Percentiles rank a stretch among this genome's conserved stretches.
Evolutionary conservation across 2,888 invertebrate species (phyloP).

Genomic region (Ormyrus nitidulus): DNA sequence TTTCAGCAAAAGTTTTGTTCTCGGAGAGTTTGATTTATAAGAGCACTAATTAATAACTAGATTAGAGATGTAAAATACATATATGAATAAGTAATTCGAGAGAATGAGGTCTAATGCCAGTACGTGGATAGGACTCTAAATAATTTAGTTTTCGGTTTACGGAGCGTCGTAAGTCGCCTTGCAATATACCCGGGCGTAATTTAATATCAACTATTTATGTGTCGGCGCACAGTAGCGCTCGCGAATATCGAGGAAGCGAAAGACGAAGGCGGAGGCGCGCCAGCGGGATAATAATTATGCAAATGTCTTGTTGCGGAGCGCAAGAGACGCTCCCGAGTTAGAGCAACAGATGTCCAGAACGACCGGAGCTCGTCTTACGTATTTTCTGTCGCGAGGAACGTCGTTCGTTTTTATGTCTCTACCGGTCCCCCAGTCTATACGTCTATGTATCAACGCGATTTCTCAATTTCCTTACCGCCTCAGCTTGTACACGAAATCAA

Average conservation of each 20-base stretch:
- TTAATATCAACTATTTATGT: constrained; percentile 56
- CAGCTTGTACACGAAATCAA: background rate
- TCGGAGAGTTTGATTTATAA: no score
- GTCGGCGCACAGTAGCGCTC: constrained; percentile 26
- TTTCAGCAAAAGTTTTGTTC: no score
- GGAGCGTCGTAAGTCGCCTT: background rate
- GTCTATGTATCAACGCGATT: constrained; percentile 6
- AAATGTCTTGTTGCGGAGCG: constrained; percentile 71
- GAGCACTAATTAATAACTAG: no score
- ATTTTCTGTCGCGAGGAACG: constrained; percentile 27
- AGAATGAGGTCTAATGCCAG: no score
- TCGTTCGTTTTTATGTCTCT: constrained; percentile 52
- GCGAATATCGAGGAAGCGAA: constrained; percentile 41
- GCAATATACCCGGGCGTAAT: constrained; percentile 36
- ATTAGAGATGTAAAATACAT: no score
- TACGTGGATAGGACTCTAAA: background rate
- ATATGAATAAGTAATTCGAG: no score
- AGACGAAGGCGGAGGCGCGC: constrained; percentile 13
- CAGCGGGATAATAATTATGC: constrained; percentile 73
- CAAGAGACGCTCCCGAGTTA: constrained; percentile 58
- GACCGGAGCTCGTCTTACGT: constrained; percentile 60
- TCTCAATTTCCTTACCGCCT: constrained; percentile 47
- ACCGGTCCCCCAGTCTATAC: constrained; percentile 12
- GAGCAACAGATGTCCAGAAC: constrained; percentile 74
- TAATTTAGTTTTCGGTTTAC: constrained; percentile 19